phyloP scores from a whole-genome alignment of 2,888 invertebrate genomes.

The Diplolepis rosae region DNA sequence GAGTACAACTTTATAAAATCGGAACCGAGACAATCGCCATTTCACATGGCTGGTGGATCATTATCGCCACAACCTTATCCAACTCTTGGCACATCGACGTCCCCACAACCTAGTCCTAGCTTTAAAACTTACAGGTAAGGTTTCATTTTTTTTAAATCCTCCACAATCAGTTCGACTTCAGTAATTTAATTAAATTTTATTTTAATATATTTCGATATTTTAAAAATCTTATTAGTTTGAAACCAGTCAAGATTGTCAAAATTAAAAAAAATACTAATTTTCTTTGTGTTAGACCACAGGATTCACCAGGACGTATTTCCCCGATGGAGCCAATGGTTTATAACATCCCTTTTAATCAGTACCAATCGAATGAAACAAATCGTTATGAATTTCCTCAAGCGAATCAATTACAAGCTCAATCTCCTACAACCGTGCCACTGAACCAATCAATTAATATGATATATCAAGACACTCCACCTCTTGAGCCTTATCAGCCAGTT shows the following conservation, averaged over 20 bases:
- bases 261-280: background rate
- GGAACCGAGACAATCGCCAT: background rate
- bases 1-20: background rate
- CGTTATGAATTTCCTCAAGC: background rate
- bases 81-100: background rate
- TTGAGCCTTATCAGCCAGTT: background rate
- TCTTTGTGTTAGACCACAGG: background rate
- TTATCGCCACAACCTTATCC: background rate
- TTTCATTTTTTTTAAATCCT: no score
- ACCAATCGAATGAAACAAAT: background rate
- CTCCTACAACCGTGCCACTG: background rate
- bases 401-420: background rate
- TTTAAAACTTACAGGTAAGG: background rate
- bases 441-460: background rate
- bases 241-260: background rate
- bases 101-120: background rate
- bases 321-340: background rate
- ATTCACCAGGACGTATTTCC: background rate
- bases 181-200: no score
- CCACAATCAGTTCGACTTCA: no score
- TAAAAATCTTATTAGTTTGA: no score
- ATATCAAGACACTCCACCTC: background rate
- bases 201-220: no score
- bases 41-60: background rate
- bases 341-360: background rate